Percentiles rank a stretch among this genome's conserved stretches.
Evolutionary conservation across 2,888 invertebrate genomes (phyloP).

Genomic region (Axea sp.): DNA sequence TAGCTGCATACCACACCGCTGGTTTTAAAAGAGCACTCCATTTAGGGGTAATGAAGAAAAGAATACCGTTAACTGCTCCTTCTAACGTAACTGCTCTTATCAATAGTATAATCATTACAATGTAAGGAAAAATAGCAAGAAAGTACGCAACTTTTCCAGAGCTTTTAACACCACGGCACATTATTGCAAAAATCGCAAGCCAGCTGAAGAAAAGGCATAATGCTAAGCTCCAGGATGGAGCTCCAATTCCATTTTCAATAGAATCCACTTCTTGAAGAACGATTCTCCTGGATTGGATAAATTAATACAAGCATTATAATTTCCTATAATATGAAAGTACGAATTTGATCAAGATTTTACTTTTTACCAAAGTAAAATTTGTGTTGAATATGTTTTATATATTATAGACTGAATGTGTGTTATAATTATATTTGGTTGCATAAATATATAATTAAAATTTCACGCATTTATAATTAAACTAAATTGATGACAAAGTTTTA

Average conservation of each 20-base stretch:
- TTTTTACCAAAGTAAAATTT: no score
- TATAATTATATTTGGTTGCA: no score
- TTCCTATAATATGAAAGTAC: no score
- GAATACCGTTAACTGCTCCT: conserved; percentile 83
- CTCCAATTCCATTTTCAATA: conserved; percentile 81
- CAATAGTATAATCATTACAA: conserved; percentile 82
- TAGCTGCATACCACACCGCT: conserved; percentile 84
- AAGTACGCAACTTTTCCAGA: conserved; percentile 85
- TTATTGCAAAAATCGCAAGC: conserved; percentile 80
- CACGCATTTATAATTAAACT: no score
- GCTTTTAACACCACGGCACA: conserved; percentile 82
- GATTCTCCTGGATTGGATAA: conserved; percentile 77
- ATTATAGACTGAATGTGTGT: no score
- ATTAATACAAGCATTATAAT: no score
- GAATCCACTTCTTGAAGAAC: conserved; percentile 80
- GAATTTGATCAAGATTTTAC: no score
- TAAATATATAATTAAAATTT: no score
- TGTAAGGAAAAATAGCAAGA: conserved; percentile 85
- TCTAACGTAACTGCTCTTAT: conserved; percentile 83
- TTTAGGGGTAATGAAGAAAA: conserved; percentile 84
- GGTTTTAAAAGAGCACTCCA: conserved; percentile 83
- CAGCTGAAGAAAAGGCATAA: conserved; percentile 82
- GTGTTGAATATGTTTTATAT: no score
- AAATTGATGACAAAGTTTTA: no score
- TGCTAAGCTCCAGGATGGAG: conserved; percentile 81